Percentiles rank a stretch among this genome's conserved stretches.
Conservation (phyloP, 2,113 vertebrate species). For the Amazona vittata region DNA sequence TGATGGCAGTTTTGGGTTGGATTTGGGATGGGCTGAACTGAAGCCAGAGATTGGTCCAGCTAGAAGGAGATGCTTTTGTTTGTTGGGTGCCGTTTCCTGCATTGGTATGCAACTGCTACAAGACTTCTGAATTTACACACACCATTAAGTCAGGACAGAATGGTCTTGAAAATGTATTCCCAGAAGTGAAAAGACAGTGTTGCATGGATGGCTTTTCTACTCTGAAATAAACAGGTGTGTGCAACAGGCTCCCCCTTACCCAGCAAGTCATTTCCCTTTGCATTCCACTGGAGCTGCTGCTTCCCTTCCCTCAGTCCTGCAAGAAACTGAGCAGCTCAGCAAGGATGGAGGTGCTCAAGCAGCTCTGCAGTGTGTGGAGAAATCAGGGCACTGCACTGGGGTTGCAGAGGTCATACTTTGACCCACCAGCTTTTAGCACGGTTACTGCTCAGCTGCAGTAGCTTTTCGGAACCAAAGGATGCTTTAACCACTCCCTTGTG, state of each 20-base stretch:
- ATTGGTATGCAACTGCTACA: background rate
- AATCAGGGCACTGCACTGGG: background rate
- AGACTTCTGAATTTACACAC: background rate
- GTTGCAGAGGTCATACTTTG: background rate
- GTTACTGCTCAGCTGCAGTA: background rate
- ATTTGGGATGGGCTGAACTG: background rate
- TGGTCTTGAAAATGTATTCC: accelerated
- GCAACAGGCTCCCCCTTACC: background rate
- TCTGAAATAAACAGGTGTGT: background rate
- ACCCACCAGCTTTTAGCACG: background rate
- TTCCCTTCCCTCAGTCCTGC: background rate
- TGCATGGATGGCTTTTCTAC: accelerated
- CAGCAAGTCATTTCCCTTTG: background rate
- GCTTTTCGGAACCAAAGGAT: background rate
- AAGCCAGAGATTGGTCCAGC: background rate
- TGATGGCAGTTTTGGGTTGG: background rate
- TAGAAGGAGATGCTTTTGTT: background rate
- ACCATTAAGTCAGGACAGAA: background rate
- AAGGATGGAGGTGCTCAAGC: background rate
- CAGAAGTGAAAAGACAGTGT: background rate
- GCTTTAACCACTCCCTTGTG: background rate
- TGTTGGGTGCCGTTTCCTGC: background rate
- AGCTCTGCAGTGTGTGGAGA: background rate
- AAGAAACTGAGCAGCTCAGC: background rate
- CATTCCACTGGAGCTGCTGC: background rate